Evolutionary conservation across 2,113 vertebrate genomes (phyloP), one percentile per base, ranked within the genome.

Genomic region (Tapirus terrestris): DNA sequence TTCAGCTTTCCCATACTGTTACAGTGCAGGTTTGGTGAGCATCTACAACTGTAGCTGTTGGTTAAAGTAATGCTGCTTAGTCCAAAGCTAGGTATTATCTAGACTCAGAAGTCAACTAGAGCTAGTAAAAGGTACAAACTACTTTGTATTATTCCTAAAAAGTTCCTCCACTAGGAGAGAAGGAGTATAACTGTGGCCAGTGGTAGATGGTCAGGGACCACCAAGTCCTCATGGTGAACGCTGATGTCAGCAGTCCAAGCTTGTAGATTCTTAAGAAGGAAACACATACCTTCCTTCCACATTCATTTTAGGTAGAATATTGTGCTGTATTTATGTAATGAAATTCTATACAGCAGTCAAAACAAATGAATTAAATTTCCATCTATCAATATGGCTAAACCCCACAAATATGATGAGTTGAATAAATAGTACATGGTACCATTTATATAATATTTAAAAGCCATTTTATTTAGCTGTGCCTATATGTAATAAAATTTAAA

Each of bases 401-500:
- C 76, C 60, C 39, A 77, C 17, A 91, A 68, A 75, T 65, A 76
- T 31, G 67, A 39, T 56, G 33, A 91, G 39, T 81, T 80, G 56
- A 89, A 36, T 85, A 84, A 63, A 7, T 68, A 87, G 43, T 29
- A 60, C 73, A 43, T 84, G 51, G 48, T 43, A 76, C 20, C 43
- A 86, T 65, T 85, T 89, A 39, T 56, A 8, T 92, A 70, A 63
- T 76, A 11, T 82, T 95, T 89, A 51, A 58, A 93, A 76, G 17
- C 56, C 73, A 16, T 63, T 70, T 93, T 93, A 25, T 75, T 76
- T 85, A 84, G 17, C 13, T 75, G 8, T 86, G 2, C 11, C 20
- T 81, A 16, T 84, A 82, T 75, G 25, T 93, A 70, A 87, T 96
- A 91, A 85, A 77, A 90, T 31, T 76, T 9, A 72, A 92, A 96